Percentiles rank a stretch among this genome's conserved stretches.
Conservation (phyloP, 1,140 invertebrate species). For the Lepidotrigona ventralis region DNA sequence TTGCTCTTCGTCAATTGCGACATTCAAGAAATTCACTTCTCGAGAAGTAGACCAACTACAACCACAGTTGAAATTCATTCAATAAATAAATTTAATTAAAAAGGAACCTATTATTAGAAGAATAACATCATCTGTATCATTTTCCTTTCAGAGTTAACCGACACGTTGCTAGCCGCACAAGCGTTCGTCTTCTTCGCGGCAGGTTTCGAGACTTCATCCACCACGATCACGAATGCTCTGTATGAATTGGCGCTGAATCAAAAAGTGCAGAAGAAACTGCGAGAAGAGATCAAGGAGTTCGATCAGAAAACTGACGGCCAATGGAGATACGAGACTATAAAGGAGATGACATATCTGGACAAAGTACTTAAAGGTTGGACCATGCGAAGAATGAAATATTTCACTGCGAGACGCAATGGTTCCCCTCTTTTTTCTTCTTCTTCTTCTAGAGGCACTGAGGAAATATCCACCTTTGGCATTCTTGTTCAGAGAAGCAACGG, state of each 20-base stretch:
- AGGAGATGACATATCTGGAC: slow-evolving; percentile 69
- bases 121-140: too few relatives aligned
- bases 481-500: slow-evolving; percentile 77
- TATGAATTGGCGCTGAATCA: slow-evolving; percentile 80
- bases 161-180: slow-evolving; percentile 68
- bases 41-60: too few relatives aligned
- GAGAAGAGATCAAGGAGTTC: slow-evolving; percentile 76
- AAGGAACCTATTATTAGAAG: too few relatives aligned
- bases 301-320: slow-evolving; percentile 45
- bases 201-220: slow-evolving; percentile 83
- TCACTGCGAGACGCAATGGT: too few relatives aligned
- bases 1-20: too few relatives aligned
- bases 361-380: slow-evolving; percentile 65
- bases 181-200: slow-evolving; percentile 78
- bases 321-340: slow-evolving; percentile 63
- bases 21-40: too few relatives aligned
- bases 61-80: too few relatives aligned
- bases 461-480: slow-evolving; percentile 81
- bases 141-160: slow-evolving; percentile 62
- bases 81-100: too few relatives aligned
- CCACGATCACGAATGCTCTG: slow-evolving; percentile 76
- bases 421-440: background rate
- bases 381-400: too few relatives aligned
- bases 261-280: slow-evolving; percentile 79
- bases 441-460: slow-evolving; percentile 82